phyloP scores from a whole-genome alignment of 2,888 invertebrate species.

The Parascotia fuliginaria region DNA sequence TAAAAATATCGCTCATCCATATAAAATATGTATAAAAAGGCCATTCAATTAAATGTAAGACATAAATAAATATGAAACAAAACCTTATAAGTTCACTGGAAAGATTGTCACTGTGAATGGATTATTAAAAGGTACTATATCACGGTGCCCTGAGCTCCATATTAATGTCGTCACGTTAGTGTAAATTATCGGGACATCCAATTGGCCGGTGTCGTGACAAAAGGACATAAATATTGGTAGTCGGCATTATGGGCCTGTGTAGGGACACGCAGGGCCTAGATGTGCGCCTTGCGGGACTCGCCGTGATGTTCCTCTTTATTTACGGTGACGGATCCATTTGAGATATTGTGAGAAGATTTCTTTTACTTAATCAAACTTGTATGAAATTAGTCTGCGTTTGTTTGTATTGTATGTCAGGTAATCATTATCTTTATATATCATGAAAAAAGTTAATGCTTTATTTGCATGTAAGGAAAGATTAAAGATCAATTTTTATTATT shows the following conservation, averaged over 20 bases:
- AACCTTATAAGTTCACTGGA: slow-evolving; percentile 49
- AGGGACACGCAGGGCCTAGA: slow-evolving; percentile 68
- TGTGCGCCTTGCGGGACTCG: slow-evolving; percentile 60
- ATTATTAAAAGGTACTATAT: slow-evolving; percentile 71
- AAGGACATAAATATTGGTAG: slow-evolving; percentile 73
- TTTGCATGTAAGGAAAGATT: no score
- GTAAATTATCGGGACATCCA: slow-evolving; percentile 81
- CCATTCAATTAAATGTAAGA: slow-evolving; percentile 57
- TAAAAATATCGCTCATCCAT: slow-evolving; percentile 26
- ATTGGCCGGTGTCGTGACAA: slow-evolving; percentile 82
- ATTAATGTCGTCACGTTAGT: slow-evolving; percentile 74
- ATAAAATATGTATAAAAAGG: slow-evolving; percentile 43
- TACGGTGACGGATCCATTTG: slow-evolving; percentile 43
- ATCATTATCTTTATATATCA: background rate
- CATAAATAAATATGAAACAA: slow-evolving; percentile 57
- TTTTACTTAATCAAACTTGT: slow-evolving; percentile 29
- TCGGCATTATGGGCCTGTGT: slow-evolving; percentile 64
- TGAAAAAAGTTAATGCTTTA: no score
- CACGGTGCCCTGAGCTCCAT: slow-evolving; percentile 57
- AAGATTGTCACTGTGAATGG: slow-evolving; percentile 67
- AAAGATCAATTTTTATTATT: no score
- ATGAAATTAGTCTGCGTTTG: slow-evolving; percentile 1
- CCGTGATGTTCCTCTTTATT: slow-evolving; percentile 43
- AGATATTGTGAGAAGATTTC: slow-evolving; percentile 32
- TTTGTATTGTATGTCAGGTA: background rate